phyloP scores from a whole-genome alignment of 2,113 vertebrate genomes.

The Eubucco bourcierii region DNA sequence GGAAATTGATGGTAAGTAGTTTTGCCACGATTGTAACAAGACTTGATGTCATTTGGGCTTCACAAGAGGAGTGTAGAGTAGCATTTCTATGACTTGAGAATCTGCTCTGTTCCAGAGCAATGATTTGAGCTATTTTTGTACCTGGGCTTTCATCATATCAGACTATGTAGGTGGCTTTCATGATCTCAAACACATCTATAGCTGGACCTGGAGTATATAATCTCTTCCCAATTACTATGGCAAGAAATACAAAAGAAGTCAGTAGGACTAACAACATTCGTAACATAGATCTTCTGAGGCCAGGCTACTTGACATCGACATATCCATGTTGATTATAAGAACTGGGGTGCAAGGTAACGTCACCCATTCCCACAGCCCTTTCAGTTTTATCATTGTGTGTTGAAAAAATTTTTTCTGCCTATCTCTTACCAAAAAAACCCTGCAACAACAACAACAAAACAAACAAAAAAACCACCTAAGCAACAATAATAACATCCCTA shows the following conservation, averaged over 20 bases:
- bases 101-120: not conserved
- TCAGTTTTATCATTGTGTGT: too few relatives aligned
- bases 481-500: not conserved
- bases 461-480: not conserved
- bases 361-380: not conserved
- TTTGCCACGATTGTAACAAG: not conserved
- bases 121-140: not conserved
- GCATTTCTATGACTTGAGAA: not conserved
- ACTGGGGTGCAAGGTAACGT: fast-evolving
- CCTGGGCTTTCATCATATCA: not conserved
- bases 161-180: not conserved
- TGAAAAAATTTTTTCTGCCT: not conserved
- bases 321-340: fast-evolving
- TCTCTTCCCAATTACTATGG: not conserved
- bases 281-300: not conserved
- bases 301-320: not conserved
- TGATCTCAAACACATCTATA: not conserved
- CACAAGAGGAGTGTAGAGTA: not conserved
- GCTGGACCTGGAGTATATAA: not conserved
- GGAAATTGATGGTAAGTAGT: not conserved
- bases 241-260: not conserved
- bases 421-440: not conserved
- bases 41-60: not conserved
- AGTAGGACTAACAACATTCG: not conserved
- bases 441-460: not conserved